These are phyloP conservation scores for Salpingus planirostris DNA, from an alignment of 2,888 invertebrate species.

Conservation along the genomic window DNA sequence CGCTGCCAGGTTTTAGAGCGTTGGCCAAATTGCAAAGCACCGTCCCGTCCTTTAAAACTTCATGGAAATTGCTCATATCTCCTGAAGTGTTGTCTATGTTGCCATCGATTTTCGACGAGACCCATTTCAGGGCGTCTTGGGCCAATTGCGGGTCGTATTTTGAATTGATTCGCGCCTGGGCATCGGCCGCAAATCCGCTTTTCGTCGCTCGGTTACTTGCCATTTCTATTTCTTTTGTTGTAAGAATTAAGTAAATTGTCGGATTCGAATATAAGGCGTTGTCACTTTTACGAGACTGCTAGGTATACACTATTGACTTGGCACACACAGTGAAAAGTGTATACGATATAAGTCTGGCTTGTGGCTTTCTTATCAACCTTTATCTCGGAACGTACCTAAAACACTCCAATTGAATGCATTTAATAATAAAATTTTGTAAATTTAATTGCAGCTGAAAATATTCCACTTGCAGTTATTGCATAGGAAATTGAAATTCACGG, in stretches of 20 bases:
- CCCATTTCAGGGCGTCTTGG: slow-evolving; percentile 88
- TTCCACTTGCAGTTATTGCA: slow-evolving; percentile 8
- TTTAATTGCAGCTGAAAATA: slow-evolving; percentile 10
- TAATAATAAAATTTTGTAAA: too few relatives aligned
- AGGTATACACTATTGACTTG: too few relatives aligned
- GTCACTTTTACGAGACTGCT: too few relatives aligned
- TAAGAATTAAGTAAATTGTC: too few relatives aligned
- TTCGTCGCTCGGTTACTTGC: slow-evolving; percentile 77
- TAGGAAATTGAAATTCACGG: slow-evolving; percentile 4
- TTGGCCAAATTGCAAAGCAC: slow-evolving; percentile 92
- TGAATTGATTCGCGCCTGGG: slow-evolving; percentile 90
- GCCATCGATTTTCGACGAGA: slow-evolving; percentile 76
- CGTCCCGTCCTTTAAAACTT: slow-evolving; percentile 82
- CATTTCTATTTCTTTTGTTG: slow-evolving; percentile 45
- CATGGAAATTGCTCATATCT: slow-evolving; percentile 89
- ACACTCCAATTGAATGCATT: too few relatives aligned
- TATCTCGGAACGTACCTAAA: too few relatives aligned
- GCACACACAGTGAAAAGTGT: too few relatives aligned
- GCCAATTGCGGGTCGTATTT: slow-evolving; percentile 96
- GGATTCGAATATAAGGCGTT: too few relatives aligned
- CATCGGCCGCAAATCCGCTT: slow-evolving; percentile 93
- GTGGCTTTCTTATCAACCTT: too few relatives aligned
- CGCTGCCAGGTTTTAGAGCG: slow-evolving; percentile 70
- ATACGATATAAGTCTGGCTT: too few relatives aligned
- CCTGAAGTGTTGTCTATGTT: slow-evolving; percentile 79